These are phyloP conservation scores for Nerophis ophidion DNA, from an alignment of 2,113 vertebrate species.

Conservation along the genomic window DNA sequence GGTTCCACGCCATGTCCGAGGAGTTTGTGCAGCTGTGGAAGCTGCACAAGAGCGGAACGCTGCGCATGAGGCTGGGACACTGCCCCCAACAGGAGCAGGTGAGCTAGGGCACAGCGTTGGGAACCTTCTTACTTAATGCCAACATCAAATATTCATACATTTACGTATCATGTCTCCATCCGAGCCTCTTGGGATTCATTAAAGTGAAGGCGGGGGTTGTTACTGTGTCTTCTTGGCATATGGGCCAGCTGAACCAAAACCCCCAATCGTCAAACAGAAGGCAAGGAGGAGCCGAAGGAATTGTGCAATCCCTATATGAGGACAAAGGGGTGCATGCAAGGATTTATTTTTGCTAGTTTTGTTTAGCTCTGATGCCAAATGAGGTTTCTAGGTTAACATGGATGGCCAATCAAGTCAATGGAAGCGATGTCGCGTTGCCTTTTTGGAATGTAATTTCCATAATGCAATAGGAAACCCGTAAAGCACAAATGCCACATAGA, in stretches of 20 bases:
- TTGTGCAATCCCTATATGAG: constrained; percentile 3
- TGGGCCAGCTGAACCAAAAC: constrained; percentile 37
- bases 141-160: constrained; percentile 12
- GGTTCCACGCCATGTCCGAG: constrained; percentile 95
- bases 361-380: constrained; percentile 27
- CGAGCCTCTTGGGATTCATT: constrained; percentile 11
- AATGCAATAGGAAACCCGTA: too few species aligned
- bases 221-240: constrained; percentile 33
- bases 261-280: constrained; percentile 36
- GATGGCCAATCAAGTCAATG: not conserved
- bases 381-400: constrained; percentile 28
- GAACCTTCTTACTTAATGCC: not conserved
- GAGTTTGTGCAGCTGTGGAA: constrained; percentile 96
- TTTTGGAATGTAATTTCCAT: constrained; percentile 7
- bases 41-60: constrained; percentile 84
- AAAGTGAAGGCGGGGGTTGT: constrained; percentile 9
- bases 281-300: constrained; percentile 8
- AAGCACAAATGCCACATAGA: too few species aligned
- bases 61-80: constrained; percentile 79
- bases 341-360: constrained; percentile 14
- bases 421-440: too few species aligned
- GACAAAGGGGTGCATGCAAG: constrained; percentile 24
- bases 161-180: too few species aligned
- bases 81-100: constrained; percentile 60
- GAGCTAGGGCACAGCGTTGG: constrained; percentile 16